Evolutionary conservation across 2,113 vertebrate genomes (phyloP).

Genomic region (Solenodon paradoxus): DNA sequence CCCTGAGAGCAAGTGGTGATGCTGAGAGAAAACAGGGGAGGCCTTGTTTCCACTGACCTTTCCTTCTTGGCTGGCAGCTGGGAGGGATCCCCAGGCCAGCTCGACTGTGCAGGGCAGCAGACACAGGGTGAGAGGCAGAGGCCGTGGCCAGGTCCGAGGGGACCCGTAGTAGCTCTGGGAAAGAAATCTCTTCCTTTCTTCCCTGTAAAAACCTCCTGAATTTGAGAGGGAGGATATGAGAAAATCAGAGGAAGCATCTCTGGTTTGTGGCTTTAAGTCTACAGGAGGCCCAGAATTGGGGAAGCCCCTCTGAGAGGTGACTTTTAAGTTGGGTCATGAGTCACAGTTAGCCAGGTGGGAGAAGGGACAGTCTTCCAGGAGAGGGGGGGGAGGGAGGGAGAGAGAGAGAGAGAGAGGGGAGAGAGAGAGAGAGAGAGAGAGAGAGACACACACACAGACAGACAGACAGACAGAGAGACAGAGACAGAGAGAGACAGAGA

Average conservation of each 20-base stretch:
- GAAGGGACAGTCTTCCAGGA: not conserved
- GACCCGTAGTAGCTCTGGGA: not conserved
- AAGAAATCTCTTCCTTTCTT: not conserved
- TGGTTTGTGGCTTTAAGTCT: not conserved
- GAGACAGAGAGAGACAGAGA: no score
- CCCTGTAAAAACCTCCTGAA: not conserved
- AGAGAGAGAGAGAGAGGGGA: not conserved
- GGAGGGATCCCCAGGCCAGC: not conserved
- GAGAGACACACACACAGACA: no score
- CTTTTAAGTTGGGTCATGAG: not conserved
- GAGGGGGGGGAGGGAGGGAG: not conserved
- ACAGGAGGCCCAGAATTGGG: not conserved
- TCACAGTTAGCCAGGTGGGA: not conserved
- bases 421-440: not conserved
- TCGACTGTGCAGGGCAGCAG: not conserved
- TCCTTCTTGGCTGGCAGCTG: not conserved
- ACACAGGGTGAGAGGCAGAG: not conserved
- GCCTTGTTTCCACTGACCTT: not conserved
- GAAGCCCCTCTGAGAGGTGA: not conserved
- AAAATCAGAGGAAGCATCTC: not conserved
- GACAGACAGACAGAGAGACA: no score
- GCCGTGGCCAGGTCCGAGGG: accelerated
- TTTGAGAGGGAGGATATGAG: not conserved
- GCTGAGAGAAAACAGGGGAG: not conserved
- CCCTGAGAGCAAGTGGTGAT: not conserved